Base-by-base conservation (phyloP, 1,140 invertebrate species). In the Zaprionus africanus region DNA sequence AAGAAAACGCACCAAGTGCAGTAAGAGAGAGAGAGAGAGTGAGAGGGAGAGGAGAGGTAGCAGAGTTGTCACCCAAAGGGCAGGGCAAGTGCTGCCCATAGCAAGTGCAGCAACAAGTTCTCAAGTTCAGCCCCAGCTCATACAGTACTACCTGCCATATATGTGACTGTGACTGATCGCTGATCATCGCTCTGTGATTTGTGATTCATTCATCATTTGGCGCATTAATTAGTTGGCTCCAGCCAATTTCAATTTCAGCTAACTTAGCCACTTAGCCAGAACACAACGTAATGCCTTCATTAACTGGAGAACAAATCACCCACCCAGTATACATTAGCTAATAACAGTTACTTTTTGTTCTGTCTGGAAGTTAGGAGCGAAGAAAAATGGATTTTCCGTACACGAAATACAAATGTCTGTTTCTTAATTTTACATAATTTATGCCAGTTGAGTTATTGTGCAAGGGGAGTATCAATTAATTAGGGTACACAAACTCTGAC, bases 1-100 rank as follows among this genome's bases (percentile, higher is more conserved):
- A 88, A 78, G 81, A 67, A 80, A 74, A 64, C 46, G 67, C 59
- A 49, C 34, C 59, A 31, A 64, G 24, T 31, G 28, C 17, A 19
- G 11, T 7, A n/a, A 15, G 38, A 46, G 9, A 19, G 22, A 15
- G 11, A 26, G 38, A 12, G 22, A 28, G 19, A 5, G 5, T 7
- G 24, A 19, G 15, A 12, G n/a, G 7, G 59, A 9, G 22, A 6
- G 12, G 4, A 49, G 54, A 15, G 15, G 15, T 26, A 6, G 26
- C 26, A 58, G 15, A 19, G 31, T 34, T 63, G 17, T 51, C 46
- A 31, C n/a, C 19, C 53, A 65, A 17, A 49, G 38, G 61, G 53
- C 54, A 65, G 13, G n/a, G n/a, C n/a, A 34, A 62, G 41, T 49
- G 36, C 63, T 56, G 53, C 53, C 28, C 54, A 28, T 28, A 68